Conservation (phyloP, 2,888 invertebrate genomes). For the Molorchus minor region DNA sequence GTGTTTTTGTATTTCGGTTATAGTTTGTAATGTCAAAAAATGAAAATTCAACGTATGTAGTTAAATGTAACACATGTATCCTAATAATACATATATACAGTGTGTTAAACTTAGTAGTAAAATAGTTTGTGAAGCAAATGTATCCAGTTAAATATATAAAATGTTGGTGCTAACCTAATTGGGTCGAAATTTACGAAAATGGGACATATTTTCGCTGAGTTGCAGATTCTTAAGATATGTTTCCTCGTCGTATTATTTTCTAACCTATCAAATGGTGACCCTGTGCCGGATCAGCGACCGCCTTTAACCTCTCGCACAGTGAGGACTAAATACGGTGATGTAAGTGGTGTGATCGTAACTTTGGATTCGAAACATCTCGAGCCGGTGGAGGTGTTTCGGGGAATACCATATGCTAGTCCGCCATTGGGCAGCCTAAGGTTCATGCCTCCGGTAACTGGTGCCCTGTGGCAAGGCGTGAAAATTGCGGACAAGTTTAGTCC, state of each 20-base stretch:
- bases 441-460: conserved; percentile 95
- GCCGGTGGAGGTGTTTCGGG: conserved; percentile 91
- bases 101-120: too few species aligned
- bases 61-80: background rate
- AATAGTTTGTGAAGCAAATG: too few species aligned
- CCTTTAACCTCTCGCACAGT: conserved; percentile 84
- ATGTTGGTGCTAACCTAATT: conserved; percentile 8
- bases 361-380: conserved; percentile 83
- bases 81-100: too few species aligned
- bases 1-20: background rate
- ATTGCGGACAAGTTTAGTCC: conserved; percentile 88
- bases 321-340: conserved; percentile 87
- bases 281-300: conserved; percentile 53
- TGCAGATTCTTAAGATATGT: conserved; percentile 13
- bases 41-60: background rate
- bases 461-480: conserved; percentile 90
- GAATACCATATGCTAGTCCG: conserved; percentile 94
- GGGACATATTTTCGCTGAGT: conserved; percentile 2
- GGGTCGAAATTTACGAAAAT: conserved; percentile 10
- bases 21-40: background rate
- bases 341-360: conserved; percentile 85
- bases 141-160: background rate
- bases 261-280: conserved; percentile 44
- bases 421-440: conserved; percentile 89
- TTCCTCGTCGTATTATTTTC: conserved; percentile 1